Evolutionary conservation across 2,888 invertebrate genomes (phyloP).

Genomic region (Melanophora roralis): DNA sequence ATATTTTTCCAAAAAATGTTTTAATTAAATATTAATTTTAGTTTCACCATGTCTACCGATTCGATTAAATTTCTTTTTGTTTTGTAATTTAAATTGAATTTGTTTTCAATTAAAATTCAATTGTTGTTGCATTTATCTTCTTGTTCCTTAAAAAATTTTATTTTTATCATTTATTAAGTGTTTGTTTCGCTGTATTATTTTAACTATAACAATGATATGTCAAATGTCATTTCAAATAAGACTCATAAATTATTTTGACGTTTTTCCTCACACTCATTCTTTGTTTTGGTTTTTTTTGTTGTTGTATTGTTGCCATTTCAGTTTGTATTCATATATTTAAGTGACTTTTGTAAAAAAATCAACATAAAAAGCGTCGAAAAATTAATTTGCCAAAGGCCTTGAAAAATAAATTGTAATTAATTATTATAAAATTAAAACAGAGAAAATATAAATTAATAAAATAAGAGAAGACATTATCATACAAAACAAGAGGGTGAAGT

Average conservation of each 20-base stretch:
- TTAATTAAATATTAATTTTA: too few species aligned
- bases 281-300: slow-evolving; percentile 19
- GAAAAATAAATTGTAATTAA: slow-evolving; percentile 52
- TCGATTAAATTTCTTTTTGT: background rate
- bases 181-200: slow-evolving; percentile 26
- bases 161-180: slow-evolving; percentile 43
- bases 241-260: slow-evolving; percentile 59
- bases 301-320: slow-evolving; percentile 27
- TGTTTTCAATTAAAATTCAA: background rate
- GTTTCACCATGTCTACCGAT: background rate
- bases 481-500: background rate
- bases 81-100: background rate
- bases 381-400: slow-evolving; percentile 64
- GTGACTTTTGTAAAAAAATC: slow-evolving; percentile 25
- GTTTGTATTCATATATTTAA: background rate
- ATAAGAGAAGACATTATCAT: background rate
- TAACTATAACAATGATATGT: slow-evolving; percentile 57
- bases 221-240: slow-evolving; percentile 62
- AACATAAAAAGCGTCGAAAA: slow-evolving; percentile 61
- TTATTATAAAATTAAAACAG: slow-evolving; percentile 34
- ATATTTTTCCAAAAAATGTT: too few species aligned
- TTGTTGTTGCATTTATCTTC: background rate
- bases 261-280: slow-evolving; percentile 8
- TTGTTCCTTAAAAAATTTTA: slow-evolving; percentile 15
- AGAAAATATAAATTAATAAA: background rate